Base-by-base conservation (phyloP, 2,113 vertebrate genomes). In the Trogon melanurus region DNA sequence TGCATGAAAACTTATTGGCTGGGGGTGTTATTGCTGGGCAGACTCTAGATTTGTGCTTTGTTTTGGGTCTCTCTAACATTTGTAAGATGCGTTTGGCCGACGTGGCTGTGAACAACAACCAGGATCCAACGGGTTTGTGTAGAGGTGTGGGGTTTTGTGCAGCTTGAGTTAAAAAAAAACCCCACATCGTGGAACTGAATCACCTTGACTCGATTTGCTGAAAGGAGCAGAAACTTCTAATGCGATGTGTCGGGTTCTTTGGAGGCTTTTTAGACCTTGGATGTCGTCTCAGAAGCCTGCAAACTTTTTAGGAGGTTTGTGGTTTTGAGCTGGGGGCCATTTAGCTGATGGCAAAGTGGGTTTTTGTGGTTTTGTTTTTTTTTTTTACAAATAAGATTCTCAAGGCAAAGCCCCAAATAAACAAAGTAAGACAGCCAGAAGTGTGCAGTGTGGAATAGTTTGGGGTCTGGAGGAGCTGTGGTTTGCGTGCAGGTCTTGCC, bases 91-190 rank as follows among this genome's bases (percentile, higher is more conserved):
- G 3, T 88, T 88, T 91, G 60, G 17, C 70, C 53, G 34, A 0
- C 0, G 0, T 10, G 13, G 25, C 60, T 60, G 6, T 20, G 53
- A 76, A 17, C 36, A 71, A 1, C 47, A 6, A 41, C 15, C 7
- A 34, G 56, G 21, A 91, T 44, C 67, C 87, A 48, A 66, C 25
- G 41, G 36, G 11, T 4, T 48, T 32, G 25, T 2, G 0, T 9
- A 18, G 65, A 48, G 7, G 29, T 34, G 38, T 38, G 78, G 36
- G 60, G 21, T 2, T 54, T 44, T 45, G 25, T 50, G 54, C 15
- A 78, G 50, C 30, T 44, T 5, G 19, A 69, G 25, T 73, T 21
- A 58, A 61, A 61, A 51, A 47, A 3, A 38, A n/a, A 47, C 6
- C 22, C 16, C 32, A 4, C 0, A 0, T 20, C 8, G 20, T 51